phyloP scores from a whole-genome alignment of 2,888 invertebrate genomes.

The Sthenelais limicola region DNA sequence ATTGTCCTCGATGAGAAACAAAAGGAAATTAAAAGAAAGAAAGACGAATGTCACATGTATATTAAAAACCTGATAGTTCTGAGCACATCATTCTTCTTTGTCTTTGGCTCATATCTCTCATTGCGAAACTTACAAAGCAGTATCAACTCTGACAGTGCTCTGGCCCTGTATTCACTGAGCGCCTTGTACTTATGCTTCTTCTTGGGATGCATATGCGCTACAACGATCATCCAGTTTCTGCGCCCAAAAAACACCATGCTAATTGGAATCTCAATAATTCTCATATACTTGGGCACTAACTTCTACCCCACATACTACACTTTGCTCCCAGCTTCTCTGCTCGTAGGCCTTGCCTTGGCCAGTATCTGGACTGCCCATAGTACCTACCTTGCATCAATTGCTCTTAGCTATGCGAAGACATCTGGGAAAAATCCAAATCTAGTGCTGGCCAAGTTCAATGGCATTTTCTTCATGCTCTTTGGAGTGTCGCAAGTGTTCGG shows the following conservation, averaged over 20 bases:
- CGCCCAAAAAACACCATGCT: slow-evolving; percentile 55
- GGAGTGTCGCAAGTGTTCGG: slow-evolving; percentile 58
- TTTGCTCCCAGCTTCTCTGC: slow-evolving; percentile 61
- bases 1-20: slow-evolving; percentile 34
- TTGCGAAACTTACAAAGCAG: slow-evolving; percentile 69
- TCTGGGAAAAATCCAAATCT: slow-evolving; percentile 56
- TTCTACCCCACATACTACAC: slow-evolving; percentile 62
- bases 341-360: slow-evolving; percentile 63
- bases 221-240: slow-evolving; percentile 63
- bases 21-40: not conserved
- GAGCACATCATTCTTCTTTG: slow-evolving; percentile 58
- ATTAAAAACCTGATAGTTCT: slow-evolving; percentile 63
- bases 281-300: slow-evolving; percentile 62
- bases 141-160: slow-evolving; percentile 62
- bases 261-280: slow-evolving; percentile 8
- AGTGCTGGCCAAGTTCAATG: slow-evolving; percentile 65
- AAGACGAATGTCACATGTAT: slow-evolving; percentile 49
- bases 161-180: slow-evolving; percentile 66
- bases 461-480: slow-evolving; percentile 65
- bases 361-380: slow-evolving; percentile 67
- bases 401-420: slow-evolving; percentile 58
- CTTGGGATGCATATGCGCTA: slow-evolving; percentile 64
- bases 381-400: slow-evolving; percentile 66
- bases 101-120: slow-evolving; percentile 62
- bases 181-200: slow-evolving; percentile 60